Evolutionary conservation across 2,888 invertebrate genomes (phyloP), one percentile per base, ranked within the genome.

Genomic region (Tethea ocularis): DNA sequence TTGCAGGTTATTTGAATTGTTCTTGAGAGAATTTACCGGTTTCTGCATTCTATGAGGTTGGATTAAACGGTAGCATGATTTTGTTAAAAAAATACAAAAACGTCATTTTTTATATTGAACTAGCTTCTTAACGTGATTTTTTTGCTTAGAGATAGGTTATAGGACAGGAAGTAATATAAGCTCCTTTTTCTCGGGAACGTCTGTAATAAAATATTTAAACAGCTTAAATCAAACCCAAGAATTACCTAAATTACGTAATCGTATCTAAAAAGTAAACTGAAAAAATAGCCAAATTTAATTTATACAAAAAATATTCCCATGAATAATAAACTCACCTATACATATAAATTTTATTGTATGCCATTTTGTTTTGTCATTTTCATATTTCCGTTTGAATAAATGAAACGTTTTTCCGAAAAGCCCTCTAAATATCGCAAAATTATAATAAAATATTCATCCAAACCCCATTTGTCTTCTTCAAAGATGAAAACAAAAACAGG

Each of bases 401-500:
- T 54, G 33, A 54, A 36, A 20, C 33, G 54, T 36, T 33, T 54
- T 22, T 46, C 46, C 46, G 2, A 54, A n/a, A 54, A 33, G 13
- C 33, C 33, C 33, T 24, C 29, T 33, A 54, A 33, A 54, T 54
- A 54, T 54, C 54, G 54, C 61, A 62, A 60, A 62, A 67, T 59
- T 41, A 51, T 60, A 59, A 77, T 76, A 69, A 79, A 77, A 78
- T 79, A 79, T 78, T 75, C 74, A 71, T 67, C 33, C 62, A 46
- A 59, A 61, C 60, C 57, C 66, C 74, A 78, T 78, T 82, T 78
- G 69, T 78, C 72, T 75, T 73, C 69, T 69, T 74, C 78, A 61
- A 75, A 71, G 64, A 70, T 71, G 66, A 68, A 64, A 70, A 72
- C 69, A 71, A 74, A 61, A 74, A 73, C 58, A 64, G 33, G 61